Evolutionary conservation across 2,888 invertebrate species (phyloP).

Genomic region (Cryptus viduatorius): DNA sequence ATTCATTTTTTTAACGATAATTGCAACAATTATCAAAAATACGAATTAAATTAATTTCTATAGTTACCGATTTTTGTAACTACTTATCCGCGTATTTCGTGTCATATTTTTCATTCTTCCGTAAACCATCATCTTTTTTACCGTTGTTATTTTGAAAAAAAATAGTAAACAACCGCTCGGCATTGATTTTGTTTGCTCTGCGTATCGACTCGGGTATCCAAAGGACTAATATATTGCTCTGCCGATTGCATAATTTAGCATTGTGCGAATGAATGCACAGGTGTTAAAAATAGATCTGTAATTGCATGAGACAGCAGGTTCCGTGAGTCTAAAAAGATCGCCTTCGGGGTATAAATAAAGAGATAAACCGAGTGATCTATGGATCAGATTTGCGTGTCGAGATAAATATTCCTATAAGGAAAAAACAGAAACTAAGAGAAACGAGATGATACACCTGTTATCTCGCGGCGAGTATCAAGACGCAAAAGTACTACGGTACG

Average conservation of each 20-base stretch:
- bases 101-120: no score
- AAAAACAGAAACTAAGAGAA: conserved; percentile 45
- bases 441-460: conserved; percentile 56
- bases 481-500: conserved; percentile 11
- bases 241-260: conserved; percentile 11
- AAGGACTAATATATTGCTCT: not conserved
- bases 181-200: conserved; percentile 13
- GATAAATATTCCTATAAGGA: conserved; percentile 57
- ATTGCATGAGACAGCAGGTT: not conserved
- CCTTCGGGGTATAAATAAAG: not conserved
- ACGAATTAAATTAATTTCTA: no score
- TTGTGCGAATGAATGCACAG: conserved; percentile 2
- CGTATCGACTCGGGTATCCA: not conserved
- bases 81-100: no score
- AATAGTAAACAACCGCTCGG: not conserved
- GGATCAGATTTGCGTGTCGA: conserved; percentile 65
- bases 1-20: no score
- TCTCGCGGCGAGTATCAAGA: conserved; percentile 36
- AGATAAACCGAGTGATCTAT: conserved; percentile 1
- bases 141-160: not conserved
- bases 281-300: not conserved
- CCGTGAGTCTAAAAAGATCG: not conserved
- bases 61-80: no score
- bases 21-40: no score
- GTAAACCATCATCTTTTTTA: no score